Percentiles rank a stretch among this genome's conserved stretches.
These are phyloP conservation scores for Platyscapa corneri DNA, from an alignment of 1,140 invertebrate species.

Conservation along the genomic window DNA sequence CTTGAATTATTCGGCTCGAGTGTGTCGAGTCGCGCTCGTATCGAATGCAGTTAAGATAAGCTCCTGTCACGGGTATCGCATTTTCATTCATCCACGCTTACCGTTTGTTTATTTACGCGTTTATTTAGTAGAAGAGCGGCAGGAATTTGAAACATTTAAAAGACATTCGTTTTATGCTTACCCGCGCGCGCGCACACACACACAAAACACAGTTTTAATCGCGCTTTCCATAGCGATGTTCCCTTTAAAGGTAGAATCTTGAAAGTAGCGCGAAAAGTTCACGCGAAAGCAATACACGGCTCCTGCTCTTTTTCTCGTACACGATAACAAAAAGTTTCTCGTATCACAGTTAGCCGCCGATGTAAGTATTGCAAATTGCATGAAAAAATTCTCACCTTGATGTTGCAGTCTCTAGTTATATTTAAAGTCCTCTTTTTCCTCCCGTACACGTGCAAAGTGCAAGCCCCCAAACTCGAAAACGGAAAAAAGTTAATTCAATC, in stretches of 20 bases:
- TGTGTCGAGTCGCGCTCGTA: too few species aligned
- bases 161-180: too few species aligned
- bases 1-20: too few species aligned
- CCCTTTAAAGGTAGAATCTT: neutral
- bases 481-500: constrained; percentile 23
- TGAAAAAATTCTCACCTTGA: constrained; percentile 4
- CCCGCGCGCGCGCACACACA: too few species aligned
- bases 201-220: neutral
- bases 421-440: neutral
- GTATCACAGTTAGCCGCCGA: neutral
- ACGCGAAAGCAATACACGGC: constrained; percentile 8
- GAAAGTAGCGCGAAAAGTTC: constrained; percentile 1
- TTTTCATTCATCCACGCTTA: too few species aligned
- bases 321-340: constrained; percentile 2
- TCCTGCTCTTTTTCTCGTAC: neutral
- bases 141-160: too few species aligned
- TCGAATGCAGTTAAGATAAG: too few species aligned
- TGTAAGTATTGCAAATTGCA: constrained; percentile 5
- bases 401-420: constrained; percentile 2
- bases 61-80: too few species aligned
- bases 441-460: neutral
- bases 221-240: neutral
- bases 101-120: too few species aligned
- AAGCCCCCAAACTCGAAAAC: constrained; percentile 9
- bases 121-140: too few species aligned